phyloP scores from a whole-genome alignment of 2,888 invertebrate genomes.

The Nymphalis urticae region DNA sequence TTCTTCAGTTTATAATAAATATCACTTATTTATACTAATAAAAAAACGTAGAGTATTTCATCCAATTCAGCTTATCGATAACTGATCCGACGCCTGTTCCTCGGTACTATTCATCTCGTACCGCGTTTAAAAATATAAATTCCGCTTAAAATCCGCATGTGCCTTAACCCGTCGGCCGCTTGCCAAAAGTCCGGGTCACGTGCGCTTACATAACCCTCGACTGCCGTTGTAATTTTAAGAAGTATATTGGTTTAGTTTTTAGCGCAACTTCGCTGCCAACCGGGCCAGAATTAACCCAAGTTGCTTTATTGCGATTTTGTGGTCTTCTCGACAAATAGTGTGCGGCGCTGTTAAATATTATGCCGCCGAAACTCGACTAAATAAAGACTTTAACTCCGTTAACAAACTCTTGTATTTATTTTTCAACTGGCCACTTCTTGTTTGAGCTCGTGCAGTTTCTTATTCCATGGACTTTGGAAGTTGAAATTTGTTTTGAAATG shows the following conservation, averaged over 20 bases:
- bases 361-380: conserved; percentile 33
- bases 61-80: conserved; percentile 3
- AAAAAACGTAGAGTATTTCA: neutral
- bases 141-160: conserved; percentile 33
- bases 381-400: conserved; percentile 27
- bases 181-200: conserved; percentile 67
- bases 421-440: conserved; percentile 34
- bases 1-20: too few species aligned
- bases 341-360: conserved; percentile 39
- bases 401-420: conserved; percentile 33
- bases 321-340: conserved; percentile 43
- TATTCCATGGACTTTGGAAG: conserved; percentile 15
- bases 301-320: conserved; percentile 55
- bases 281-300: conserved; percentile 57
- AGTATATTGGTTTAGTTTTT: conserved; percentile 77
- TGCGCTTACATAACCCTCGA: conserved; percentile 61
- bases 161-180: conserved; percentile 43
- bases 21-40: too few species aligned
- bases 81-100: neutral
- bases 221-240: conserved; percentile 62
- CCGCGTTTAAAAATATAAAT: conserved; percentile 39
- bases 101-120: conserved; percentile 28
- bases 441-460: conserved; percentile 27
- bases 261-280: conserved; percentile 62
- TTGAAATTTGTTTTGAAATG: conserved; percentile 20